Evolutionary conservation across 2,888 invertebrate species (phyloP), one percentile per base, ranked within the genome.

Genomic region (Seira ritae): DNA sequence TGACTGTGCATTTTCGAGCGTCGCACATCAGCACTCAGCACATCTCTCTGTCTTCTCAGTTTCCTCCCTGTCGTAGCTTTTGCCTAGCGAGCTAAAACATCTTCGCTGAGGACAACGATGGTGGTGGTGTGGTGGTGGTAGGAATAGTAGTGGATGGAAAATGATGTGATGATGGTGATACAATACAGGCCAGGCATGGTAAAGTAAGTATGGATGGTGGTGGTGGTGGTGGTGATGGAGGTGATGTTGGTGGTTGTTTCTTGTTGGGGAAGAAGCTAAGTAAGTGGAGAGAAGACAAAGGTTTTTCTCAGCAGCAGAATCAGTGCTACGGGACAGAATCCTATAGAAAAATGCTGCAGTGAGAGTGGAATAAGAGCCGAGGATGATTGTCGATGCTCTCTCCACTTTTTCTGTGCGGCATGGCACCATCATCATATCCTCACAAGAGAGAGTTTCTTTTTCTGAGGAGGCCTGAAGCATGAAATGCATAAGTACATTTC

Each of bases 171-270:
- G 62, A 37, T 74, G 42, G 24, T 66, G 23, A 42, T 23, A 71
- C 12, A 50, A 72, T 72, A 23, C 31, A 31, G 37, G 55, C 60
- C 15, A 3, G 22, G 50, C 23, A 42, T 65, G 20, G 19, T 19
- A 20, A 60, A 60, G n/a, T n/a, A n/a, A n/a, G n/a, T n/a, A n/a
- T n/a, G n/a, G 17, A 60, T 19, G n/a, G 60, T 46, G 50, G 37
- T 70, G 71, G 65, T 65, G 73, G 74, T 74, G 74, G 74, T 74
- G 66, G 74, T 15, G 62, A 66, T 74, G 74, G 74, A 74, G 74
- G 74, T 74, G 66, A 74, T 74, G 42, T 37, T 74, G 82, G 82
- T 82, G 82, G 82, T 82, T 72, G 82, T 73, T 82, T 31, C 46
- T 19, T 46, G 15, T 65, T 69, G 73, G 77, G 82, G 82, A 83